phyloP scores from a whole-genome alignment of 2,888 invertebrate species.

The Ariolimax columbianus region DNA sequence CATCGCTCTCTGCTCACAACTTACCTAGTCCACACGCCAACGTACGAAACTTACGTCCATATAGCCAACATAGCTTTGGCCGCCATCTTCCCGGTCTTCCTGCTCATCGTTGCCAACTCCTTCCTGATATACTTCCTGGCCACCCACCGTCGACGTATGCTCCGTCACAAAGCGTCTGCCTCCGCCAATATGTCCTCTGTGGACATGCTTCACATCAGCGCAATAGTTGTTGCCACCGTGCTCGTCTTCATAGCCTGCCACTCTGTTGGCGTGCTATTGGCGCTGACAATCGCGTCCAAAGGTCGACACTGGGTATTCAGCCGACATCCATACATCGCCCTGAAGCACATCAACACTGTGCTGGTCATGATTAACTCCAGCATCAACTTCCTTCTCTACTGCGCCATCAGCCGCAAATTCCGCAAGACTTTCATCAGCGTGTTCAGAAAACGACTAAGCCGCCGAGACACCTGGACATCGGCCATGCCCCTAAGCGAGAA shows the following conservation, averaged over 20 bases:
- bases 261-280: conserved; percentile 59
- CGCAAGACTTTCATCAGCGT: conserved; percentile 55
- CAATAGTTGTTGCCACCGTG: conserved; percentile 59
- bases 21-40: conserved; percentile 53
- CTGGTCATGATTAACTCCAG: conserved; percentile 61
- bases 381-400: conserved; percentile 62
- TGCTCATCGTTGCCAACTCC: conserved; percentile 59
- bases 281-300: conserved; percentile 58
- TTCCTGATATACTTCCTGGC: conserved; percentile 61
- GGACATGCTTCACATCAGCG: conserved; percentile 60
- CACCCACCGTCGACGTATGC: conserved; percentile 57
- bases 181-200: conserved; percentile 53
- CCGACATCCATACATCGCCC: conserved; percentile 47
- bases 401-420: conserved; percentile 62
- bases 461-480: conserved; percentile 55
- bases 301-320: conserved; percentile 55
- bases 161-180: conserved; percentile 53
- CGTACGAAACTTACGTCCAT: conserved; percentile 58
- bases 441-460: conserved; percentile 50
- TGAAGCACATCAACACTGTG: conserved; percentile 58
- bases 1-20: conserved; percentile 45
- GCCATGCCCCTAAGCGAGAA: conserved; percentile 57
- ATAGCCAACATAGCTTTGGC: conserved; percentile 58
- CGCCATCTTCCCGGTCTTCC: conserved; percentile 58
- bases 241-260: conserved; percentile 60